phyloP scores from a whole-genome alignment of 2,113 vertebrate genomes.

The Lagenorhynchus albirostris region DNA sequence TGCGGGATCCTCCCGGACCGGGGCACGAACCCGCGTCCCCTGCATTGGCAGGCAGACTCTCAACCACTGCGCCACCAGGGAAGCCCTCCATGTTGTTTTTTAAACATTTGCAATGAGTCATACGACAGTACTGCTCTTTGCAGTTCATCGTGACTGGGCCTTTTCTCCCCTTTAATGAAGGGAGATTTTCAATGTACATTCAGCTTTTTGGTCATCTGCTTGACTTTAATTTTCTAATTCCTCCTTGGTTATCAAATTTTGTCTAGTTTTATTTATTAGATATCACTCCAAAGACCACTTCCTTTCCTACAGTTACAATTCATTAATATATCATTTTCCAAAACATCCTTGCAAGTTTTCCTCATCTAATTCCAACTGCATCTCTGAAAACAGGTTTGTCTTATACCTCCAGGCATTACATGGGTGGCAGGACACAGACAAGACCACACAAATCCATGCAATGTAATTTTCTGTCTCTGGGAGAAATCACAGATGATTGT shows the following conservation, averaged over 20 bases:
- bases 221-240: neutral
- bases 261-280: neutral
- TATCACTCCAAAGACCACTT: neutral
- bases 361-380: neutral
- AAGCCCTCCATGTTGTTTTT: neutral
- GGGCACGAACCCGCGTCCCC: too few species aligned
- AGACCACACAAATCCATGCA: neutral
- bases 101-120: conserved; percentile 39
- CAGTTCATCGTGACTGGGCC: neutral
- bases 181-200: conserved; percentile 18
- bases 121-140: neutral
- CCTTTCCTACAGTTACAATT: neutral
- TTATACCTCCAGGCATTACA: neutral
- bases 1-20: too few species aligned
- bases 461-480: neutral
- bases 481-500: neutral
- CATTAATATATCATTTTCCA: neutral
- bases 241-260: neutral
- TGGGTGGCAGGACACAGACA: neutral
- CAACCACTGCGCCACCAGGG: too few species aligned
- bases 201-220: neutral
- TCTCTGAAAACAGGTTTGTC: neutral
- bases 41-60: too few species aligned
- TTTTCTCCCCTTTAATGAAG: neutral
- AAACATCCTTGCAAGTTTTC: neutral